These are phyloP conservation scores for Poeciliopsis occidentalis DNA, from an alignment of 2,113 vertebrate species.

Conservation along the genomic window DNA sequence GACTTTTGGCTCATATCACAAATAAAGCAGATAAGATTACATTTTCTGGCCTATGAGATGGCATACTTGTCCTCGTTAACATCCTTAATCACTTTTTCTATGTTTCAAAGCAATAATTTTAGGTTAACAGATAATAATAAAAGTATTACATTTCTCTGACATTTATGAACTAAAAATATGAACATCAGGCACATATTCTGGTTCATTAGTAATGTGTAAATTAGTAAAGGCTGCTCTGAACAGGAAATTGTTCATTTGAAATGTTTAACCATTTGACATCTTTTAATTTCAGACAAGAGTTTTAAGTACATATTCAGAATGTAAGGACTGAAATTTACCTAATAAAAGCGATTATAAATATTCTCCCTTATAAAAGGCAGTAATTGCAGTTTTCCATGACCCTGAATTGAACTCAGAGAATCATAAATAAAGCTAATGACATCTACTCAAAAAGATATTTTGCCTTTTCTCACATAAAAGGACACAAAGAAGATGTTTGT, in stretches of 20 bases:
- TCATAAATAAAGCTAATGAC: too few relatives aligned
- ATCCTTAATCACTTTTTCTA: not conserved
- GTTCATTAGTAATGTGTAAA: not conserved
- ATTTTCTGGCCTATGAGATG: not conserved
- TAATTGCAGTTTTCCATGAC: too few relatives aligned
- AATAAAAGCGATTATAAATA: not conserved
- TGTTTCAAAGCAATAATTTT: not conserved
- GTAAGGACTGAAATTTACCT: not conserved
- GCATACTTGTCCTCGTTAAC: not conserved
- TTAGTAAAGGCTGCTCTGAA: not conserved
- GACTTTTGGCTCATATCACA: not conserved
- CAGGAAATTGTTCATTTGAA: slow-evolving; percentile 4
- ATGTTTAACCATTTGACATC: slow-evolving; percentile 26
- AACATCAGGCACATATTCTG: not conserved
- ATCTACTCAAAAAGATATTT: too few relatives aligned
- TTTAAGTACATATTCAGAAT: slow-evolving; percentile 12
- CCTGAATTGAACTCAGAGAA: too few relatives aligned
- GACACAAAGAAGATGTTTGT: too few relatives aligned
- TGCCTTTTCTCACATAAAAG: too few relatives aligned
- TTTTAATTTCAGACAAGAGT: slow-evolving; percentile 13
- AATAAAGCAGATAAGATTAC: not conserved
- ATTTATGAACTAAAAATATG: not conserved
- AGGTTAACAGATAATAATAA: not conserved
- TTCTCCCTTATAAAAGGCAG: too few relatives aligned
- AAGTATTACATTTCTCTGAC: not conserved